Evolutionary conservation across 2,888 invertebrate genomes (phyloP).

Genomic region (Drosophila neutralis): DNA sequence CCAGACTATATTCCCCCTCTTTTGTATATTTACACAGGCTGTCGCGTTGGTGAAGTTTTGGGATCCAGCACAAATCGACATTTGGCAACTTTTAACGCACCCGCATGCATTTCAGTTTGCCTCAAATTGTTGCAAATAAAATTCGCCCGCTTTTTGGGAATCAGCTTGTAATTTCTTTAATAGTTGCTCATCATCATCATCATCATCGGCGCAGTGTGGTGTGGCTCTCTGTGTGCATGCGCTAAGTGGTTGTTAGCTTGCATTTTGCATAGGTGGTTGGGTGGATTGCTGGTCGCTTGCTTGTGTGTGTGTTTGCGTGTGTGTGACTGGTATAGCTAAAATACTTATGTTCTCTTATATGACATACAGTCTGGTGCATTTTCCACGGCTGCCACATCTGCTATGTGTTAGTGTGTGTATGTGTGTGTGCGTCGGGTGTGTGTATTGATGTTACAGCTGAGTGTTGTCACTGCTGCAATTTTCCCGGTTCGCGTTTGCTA

Average conservation of each 20-base stretch:
- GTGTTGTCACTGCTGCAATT: conserved; percentile 46
- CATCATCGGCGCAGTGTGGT: neutral
- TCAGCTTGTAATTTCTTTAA: conserved; percentile 81
- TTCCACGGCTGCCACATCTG: conserved; percentile 11
- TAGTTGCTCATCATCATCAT: conserved; percentile 72
- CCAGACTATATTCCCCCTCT: conserved; percentile 30
- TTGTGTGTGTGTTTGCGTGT: conserved; percentile 15
- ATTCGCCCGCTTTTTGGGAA: conserved; percentile 52
- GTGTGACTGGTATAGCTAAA: conserved; percentile 52
- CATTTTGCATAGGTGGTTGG: conserved; percentile 52
- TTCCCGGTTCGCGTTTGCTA: conserved; percentile 54
- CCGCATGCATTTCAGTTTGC: conserved; percentile 74
- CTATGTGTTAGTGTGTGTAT: conserved; percentile 5
- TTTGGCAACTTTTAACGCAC: conserved; percentile 73
- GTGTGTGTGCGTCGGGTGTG: conserved; percentile 6
- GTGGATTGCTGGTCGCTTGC: neutral
- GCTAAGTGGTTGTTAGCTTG: conserved; percentile 77
- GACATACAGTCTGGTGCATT: conserved; percentile 54
- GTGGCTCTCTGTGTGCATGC: conserved; percentile 33
- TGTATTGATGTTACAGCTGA: conserved; percentile 29
- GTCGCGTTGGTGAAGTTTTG: conserved; percentile 68
- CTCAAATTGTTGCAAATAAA: conserved; percentile 77
- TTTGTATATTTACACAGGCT: conserved; percentile 69
- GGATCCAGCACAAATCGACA: conserved; percentile 61
- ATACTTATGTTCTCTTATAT: conserved; percentile 75